Conservation (phyloP, 92 coral and sea anemone species). For the Metridium senile region DNA sequence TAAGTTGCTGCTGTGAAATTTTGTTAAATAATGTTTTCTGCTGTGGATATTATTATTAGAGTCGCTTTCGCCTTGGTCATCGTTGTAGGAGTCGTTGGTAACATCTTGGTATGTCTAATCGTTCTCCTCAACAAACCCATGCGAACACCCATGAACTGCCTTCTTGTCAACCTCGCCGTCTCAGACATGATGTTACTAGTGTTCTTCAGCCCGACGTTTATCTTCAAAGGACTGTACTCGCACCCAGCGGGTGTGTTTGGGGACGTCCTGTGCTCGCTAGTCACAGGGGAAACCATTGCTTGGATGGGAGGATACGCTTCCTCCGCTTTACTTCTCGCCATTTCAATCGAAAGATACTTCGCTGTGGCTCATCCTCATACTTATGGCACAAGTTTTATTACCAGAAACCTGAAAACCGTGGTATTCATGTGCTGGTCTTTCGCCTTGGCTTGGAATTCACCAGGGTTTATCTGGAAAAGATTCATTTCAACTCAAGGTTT, state of each 20-base stretch:
- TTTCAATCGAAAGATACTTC: conserved; percentile 51
- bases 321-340: conserved; percentile 45
- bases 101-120: conserved; percentile 40
- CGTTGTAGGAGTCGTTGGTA: conserved; percentile 31
- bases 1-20: too few species aligned
- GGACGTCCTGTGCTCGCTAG: conserved; percentile 9
- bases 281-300: conserved; percentile 56
- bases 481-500: conserved; percentile 39
- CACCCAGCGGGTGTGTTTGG: conserved; percentile 25
- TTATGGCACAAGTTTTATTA: conserved; percentile 27
- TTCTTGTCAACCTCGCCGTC: conserved; percentile 57
- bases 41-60: conserved; percentile 1
- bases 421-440: conserved; percentile 34
- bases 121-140: conserved; percentile 39
- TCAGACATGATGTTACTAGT: conserved; percentile 49
- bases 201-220: conserved; percentile 45
- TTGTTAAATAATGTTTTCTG: background rate
- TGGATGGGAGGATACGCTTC: conserved; percentile 64
- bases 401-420: conserved; percentile 30
- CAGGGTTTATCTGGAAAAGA: conserved; percentile 34
- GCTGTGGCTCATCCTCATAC: conserved; percentile 40
- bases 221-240: conserved; percentile 2
- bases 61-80: conserved; percentile 27
- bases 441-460: conserved; percentile 49
- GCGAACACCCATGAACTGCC: conserved; percentile 59